These are phyloP conservation scores for Spatula clypeata DNA, from an alignment of 2,797 vertebrate genomes.

Conservation along the genomic window DNA sequence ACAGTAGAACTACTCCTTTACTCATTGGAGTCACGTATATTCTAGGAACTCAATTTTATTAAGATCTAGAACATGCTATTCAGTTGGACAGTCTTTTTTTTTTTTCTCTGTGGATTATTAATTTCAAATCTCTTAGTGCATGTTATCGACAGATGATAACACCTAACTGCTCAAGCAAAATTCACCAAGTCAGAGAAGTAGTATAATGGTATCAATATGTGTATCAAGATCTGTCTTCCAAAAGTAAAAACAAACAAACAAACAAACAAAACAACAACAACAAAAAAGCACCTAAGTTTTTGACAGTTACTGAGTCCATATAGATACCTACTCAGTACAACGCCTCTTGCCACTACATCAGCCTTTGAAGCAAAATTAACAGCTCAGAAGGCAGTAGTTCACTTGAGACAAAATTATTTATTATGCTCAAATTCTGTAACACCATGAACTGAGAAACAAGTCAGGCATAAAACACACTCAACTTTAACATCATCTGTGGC, in stretches of 20 bases:
- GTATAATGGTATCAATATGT: not conserved
- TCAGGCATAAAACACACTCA: not conserved
- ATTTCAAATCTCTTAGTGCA: not conserved
- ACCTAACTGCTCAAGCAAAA: not conserved
- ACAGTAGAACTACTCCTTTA: fast-evolving
- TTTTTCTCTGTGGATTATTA: not conserved
- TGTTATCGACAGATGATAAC: not conserved
- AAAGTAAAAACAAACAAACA: not conserved
- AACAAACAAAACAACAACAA: too few species aligned
- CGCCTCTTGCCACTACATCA: not conserved
- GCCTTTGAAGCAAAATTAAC: not conserved
- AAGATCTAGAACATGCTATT: not conserved
- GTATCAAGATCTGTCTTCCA: not conserved
- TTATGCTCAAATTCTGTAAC: not conserved
- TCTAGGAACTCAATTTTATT: not conserved
- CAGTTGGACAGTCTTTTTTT: not conserved
- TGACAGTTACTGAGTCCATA: not conserved
- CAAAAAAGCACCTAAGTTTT: not conserved
- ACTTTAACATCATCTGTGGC: not conserved
- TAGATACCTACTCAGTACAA: not conserved
- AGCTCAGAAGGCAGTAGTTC: not conserved
- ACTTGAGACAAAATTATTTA: not conserved
- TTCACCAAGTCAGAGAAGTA: not conserved
- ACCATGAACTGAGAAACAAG: not conserved
- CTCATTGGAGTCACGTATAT: fast-evolving